phyloP scores from a whole-genome alignment of 2,797 vertebrate genomes.

The Coluber constrictor region DNA sequence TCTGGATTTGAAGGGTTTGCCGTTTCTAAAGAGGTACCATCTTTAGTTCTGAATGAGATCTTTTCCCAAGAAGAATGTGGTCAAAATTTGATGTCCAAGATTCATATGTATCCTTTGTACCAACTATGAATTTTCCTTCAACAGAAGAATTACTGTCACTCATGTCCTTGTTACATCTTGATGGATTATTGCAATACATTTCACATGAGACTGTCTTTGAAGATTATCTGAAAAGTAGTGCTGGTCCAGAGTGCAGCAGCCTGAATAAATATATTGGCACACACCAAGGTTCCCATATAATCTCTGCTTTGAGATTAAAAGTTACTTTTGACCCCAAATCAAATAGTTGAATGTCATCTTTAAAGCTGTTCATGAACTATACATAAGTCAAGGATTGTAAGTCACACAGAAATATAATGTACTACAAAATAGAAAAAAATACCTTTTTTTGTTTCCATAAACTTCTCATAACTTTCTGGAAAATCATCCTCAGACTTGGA shows the following conservation, averaged over 20 bases:
- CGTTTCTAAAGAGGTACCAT: not conserved
- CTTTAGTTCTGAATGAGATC: not conserved
- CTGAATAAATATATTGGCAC: not conserved
- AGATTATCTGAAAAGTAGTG: not conserved
- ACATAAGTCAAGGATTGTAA: not conserved
- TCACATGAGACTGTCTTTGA: not conserved
- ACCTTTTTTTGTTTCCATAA: slow-evolving; percentile 99
- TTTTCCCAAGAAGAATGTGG: not conserved
- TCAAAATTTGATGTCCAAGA: not conserved
- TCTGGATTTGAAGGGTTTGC: not conserved
- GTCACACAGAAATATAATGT: not conserved
- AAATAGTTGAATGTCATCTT: not conserved
- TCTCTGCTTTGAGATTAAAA: not conserved
- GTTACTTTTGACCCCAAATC: not conserved
- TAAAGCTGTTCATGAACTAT: not conserved
- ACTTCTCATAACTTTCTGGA: slow-evolving; percentile 95
- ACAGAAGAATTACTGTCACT: not conserved
- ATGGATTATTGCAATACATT: not conserved
- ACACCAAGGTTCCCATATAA: not conserved
- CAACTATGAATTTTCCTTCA: not conserved
- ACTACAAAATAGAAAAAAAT: not conserved
- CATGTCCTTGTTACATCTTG: not conserved
- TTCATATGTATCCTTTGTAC: not conserved
- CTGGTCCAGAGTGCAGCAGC: not conserved
- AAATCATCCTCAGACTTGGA: slow-evolving; percentile 91